phyloP scores from a whole-genome alignment of 2,113 vertebrate species.

The Hucho hucho region DNA sequence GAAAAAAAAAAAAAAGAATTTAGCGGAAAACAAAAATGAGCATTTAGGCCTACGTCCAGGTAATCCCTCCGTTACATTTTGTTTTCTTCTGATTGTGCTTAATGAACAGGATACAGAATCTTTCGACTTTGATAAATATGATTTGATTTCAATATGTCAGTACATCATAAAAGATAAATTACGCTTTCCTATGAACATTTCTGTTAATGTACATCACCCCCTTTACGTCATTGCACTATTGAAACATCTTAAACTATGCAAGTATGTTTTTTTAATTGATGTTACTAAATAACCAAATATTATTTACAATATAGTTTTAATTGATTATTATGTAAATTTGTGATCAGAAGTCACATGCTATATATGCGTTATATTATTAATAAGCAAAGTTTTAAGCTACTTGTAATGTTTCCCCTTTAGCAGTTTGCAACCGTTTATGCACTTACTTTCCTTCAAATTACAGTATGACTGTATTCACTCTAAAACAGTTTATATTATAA shows the following conservation, averaged over 20 bases:
- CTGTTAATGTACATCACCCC: background rate
- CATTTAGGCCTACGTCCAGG: no score
- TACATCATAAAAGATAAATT: no score
- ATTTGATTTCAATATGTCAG: no score
- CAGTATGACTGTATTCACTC: constrained; percentile 26
- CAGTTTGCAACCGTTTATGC: background rate
- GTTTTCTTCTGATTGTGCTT: no score
- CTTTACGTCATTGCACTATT: constrained; percentile 55
- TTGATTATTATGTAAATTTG: background rate
- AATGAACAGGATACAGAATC: no score
- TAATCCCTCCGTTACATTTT: no score
- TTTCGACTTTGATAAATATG: no score
- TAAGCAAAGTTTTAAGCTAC: background rate
- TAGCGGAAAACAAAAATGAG: no score
- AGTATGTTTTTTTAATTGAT: constrained; percentile 17
- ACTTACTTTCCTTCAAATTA: constrained; percentile 11
- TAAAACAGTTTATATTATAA: constrained; percentile 6
- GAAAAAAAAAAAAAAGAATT: no score
- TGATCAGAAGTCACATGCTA: background rate
- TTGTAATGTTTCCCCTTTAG: constrained; percentile 11
- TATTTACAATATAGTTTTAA: background rate
- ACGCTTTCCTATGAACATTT: no score
- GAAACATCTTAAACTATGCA: constrained; percentile 53
- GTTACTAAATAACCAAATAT: constrained; percentile 38
- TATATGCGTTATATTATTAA: background rate